Base-by-base conservation (phyloP, 1,140 invertebrate genomes). In the Heliconius hewitsoni region DNA sequence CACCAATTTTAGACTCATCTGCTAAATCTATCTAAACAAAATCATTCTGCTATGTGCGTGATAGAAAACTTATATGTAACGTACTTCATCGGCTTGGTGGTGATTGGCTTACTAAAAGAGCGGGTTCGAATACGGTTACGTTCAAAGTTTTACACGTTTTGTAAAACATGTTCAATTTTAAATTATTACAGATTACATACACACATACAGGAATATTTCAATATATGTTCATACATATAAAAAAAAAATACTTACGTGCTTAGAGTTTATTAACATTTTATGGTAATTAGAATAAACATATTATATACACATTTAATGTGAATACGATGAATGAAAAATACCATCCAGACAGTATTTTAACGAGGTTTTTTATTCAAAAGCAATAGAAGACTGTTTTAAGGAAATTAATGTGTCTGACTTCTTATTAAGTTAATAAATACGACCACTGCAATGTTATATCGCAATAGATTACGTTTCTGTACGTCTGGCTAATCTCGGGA, bases 251-350 rank as follows among this genome's bases (percentile, higher is more conserved):
- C n/a, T 23, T 66, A 66, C 60, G 27, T 66, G 60, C 60, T 66
- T 66, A 66, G 13, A 66, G 60, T 66, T 66, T 66, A 66, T 66
- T 66, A 39, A 75, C 74, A 52, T 75, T 66, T 60, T 75, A 75
- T 75, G 55, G 30, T 39, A 75, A 75, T 75, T 42, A 42, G 19
- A 8, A 75, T 9, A 37, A 60, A 75, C 55, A 74, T 46, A 46
- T 46, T 46, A 52, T n/a, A 60, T 75, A 66, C 13, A 75, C 52
- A 60, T 75, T 66, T 60, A 23, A 23, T 66, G 11, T 42, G 34
- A 42, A 60, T 75, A 37, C 74, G 37, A 75, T 75, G 74, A 75
- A 75, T 75, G 74, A 75, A 74, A 74, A 60, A 60, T 66, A 60
- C 74, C 55, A 75, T 42, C 74, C 55, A 75, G 55, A 75, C 55